These are phyloP conservation scores for Hemicordylus capensis DNA, from an alignment of 2,113 vertebrate genomes.

Conservation along the genomic window DNA sequence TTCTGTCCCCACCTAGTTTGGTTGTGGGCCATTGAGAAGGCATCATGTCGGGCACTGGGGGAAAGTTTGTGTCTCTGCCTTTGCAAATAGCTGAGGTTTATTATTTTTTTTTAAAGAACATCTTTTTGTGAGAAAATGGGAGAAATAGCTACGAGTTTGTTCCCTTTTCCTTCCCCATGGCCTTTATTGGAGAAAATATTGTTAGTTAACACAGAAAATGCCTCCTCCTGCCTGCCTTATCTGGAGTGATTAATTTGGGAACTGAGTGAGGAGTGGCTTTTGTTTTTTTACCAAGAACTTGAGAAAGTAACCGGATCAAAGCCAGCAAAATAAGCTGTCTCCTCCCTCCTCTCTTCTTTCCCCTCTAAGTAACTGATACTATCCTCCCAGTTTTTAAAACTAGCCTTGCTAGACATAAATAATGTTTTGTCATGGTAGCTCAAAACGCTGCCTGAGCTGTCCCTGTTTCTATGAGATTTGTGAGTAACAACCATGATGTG, in stretches of 20 bases:
- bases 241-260: background rate
- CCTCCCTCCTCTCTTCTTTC: background rate
- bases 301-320: background rate
- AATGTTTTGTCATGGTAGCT: background rate
- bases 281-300: background rate
- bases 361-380: background rate
- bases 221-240: background rate
- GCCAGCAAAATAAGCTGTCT: background rate
- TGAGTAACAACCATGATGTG: background rate
- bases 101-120: background rate
- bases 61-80: background rate
- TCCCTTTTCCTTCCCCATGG: background rate
- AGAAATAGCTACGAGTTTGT: background rate
- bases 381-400: background rate
- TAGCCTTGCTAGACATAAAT: background rate
- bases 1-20: too few species aligned
- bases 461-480: background rate
- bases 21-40: too few species aligned
- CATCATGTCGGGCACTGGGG: too few species aligned
- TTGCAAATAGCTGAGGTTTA: background rate
- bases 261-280: background rate
- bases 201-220: background rate
- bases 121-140: background rate
- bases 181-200: background rate
- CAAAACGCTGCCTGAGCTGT: background rate